A percentile compares a stretch with the other conserved stretches of the same genome.
These are phyloP conservation scores for Hyalella azteca DNA, from an alignment of 2,888 invertebrate species.

Conservation along the genomic window DNA sequence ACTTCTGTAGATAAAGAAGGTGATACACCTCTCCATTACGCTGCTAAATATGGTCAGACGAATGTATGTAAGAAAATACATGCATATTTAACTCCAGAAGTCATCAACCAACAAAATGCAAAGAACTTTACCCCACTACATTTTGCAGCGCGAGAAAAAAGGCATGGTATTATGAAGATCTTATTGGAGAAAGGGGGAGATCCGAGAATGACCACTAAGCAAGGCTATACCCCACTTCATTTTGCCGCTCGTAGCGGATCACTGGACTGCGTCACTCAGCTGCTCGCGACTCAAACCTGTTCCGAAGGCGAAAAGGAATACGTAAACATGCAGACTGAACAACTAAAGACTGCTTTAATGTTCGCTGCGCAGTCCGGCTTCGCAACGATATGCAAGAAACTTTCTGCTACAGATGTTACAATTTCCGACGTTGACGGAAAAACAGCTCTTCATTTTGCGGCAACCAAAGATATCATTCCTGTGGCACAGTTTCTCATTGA, in stretches of 20 bases:
- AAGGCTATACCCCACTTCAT: slow-evolving; percentile 44
- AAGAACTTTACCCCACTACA: neutral
- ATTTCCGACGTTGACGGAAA: slow-evolving; percentile 43
- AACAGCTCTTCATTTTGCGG: slow-evolving; percentile 50
- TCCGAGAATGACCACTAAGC: slow-evolving; percentile 40
- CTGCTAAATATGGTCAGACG: neutral
- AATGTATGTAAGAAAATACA: neutral
- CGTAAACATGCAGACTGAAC: slow-evolving; percentile 6
- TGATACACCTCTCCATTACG: neutral
- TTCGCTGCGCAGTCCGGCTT: slow-evolving; percentile 49
- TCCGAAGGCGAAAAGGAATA: neutral
- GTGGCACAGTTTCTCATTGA: slow-evolving; percentile 7
- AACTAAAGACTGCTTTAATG: slow-evolving; percentile 50
- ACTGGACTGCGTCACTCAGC: slow-evolving; percentile 38
- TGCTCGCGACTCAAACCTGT: slow-evolving; percentile 39
- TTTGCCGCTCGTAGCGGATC: slow-evolving; percentile 42
- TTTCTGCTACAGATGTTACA: slow-evolving; percentile 40
- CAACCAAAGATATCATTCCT: slow-evolving; percentile 42
- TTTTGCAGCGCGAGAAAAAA: slow-evolving; percentile 41
- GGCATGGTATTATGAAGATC: slow-evolving; percentile 37
- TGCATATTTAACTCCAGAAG: neutral
- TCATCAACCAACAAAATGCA: neutral
- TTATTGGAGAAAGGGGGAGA: slow-evolving; percentile 44
- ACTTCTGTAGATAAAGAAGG: neutral
- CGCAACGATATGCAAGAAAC: slow-evolving; percentile 42